Evolutionary conservation across 2,797 vertebrate genomes (phyloP), one percentile per base, ranked within the genome.

Genomic region (Meriones psammophilus): DNA sequence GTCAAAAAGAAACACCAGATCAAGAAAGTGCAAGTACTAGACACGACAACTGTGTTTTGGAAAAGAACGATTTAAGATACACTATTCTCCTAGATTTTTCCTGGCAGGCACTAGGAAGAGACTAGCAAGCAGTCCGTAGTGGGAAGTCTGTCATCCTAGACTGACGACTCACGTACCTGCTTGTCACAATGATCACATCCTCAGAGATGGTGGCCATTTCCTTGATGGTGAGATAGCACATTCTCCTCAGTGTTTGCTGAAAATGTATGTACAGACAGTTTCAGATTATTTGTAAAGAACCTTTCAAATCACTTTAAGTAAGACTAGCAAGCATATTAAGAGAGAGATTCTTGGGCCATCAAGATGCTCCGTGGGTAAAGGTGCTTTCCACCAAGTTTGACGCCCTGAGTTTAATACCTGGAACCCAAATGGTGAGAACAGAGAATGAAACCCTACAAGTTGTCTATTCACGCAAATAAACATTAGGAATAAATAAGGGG

Each of bases 171-270:
- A 93, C 96, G 18, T 98, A 99, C 99, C 99, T 99, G 99, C 99
- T 99, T 14, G 99, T 99, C 94, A 99, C 99, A 71, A 99, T 99
- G 98, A 99, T 99, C 95, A 99, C 99, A 42, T 99, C 99, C 98
- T 99, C 99, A 9, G 99, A 99, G 97, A 99, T 99, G 97, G 99
- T 99, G 78, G 99, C 99, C 99, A 99, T 99, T 98, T 99, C 99
- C 96, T 99, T 99, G 98, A 99, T 99, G 0, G 99, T 99, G 64
- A 99, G 98, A 98, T 99, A 99, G 96, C 99, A 99, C 99, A 99
- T 99, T 96, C 99, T 99, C 93, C 99, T 98, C 91, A 99, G 98
- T 50, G 99, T 99, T 99, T 99, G 99, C 99, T 99, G 97, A 94
- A 74, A 95, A 97, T 68, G 88, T 74, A 95, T 93, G 95, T 89